Conservation (phyloP, 1,140 invertebrate genomes). For the Drosophila auraria region DNA sequence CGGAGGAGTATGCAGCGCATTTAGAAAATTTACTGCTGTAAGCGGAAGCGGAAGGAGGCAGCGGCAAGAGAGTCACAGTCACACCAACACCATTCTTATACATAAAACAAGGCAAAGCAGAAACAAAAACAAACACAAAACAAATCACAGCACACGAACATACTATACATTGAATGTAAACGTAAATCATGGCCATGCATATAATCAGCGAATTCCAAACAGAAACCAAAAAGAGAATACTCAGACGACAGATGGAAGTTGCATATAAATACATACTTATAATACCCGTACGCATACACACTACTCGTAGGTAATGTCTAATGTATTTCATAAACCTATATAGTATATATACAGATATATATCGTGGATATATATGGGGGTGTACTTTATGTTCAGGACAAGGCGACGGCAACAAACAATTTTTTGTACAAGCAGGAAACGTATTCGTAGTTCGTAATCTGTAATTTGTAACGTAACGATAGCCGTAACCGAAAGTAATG, state of each 20-base stretch:
- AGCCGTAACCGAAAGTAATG: constrained; percentile 48
- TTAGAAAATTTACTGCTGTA: constrained; percentile 78
- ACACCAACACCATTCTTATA: constrained; percentile 57
- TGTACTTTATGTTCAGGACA: constrained; percentile 54
- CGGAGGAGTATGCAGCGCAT: constrained; percentile 75
- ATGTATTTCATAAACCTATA: constrained; percentile 30
- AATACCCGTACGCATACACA: constrained; percentile 41
- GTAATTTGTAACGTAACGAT: constrained; percentile 53
- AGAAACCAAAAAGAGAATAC: constrained; percentile 68
- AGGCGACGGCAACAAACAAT: constrained; percentile 34
- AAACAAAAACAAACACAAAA: constrained; percentile 14
- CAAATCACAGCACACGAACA: constrained; percentile 45
- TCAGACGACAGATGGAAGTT: constrained; percentile 70
- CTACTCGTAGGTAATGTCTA: constrained; percentile 50
- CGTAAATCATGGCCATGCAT: constrained; percentile 81
- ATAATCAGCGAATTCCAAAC: constrained; percentile 82
- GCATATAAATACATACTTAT: constrained; percentile 59
- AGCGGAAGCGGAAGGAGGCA: constrained; percentile 34
- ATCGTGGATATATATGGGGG: constrained; percentile 38
- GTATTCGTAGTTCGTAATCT: constrained; percentile 59
- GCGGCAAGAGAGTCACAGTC: constrained; percentile 23
- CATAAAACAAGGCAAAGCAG: constrained; percentile 23
- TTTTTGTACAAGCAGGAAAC: constrained; percentile 64
- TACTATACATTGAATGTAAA: constrained; percentile 74
- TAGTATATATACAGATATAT: constrained; percentile 38